Evolutionary conservation across 2,888 invertebrate genomes (phyloP).

Genomic region (Melolontha melolontha): DNA sequence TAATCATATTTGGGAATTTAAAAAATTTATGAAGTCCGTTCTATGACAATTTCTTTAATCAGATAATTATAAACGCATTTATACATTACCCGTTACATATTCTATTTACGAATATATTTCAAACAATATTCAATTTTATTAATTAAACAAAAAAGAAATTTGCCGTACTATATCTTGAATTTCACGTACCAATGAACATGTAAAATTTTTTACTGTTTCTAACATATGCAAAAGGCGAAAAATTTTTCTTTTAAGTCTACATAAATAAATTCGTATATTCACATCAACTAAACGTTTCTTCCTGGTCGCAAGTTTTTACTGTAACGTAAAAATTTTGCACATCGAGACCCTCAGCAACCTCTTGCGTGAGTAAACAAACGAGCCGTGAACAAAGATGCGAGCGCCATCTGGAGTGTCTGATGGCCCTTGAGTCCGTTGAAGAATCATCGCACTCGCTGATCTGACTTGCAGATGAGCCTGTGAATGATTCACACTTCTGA

Average conservation of each 20-base stretch:
- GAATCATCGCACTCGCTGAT: slow-evolving; percentile 56
- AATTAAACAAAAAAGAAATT: no score
- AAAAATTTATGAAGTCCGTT: no score
- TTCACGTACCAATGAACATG: no score
- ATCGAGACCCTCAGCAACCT: slow-evolving; percentile 35
- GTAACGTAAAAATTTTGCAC: slow-evolving; percentile 41
- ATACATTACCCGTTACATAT: no score
- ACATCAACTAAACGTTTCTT: slow-evolving; percentile 22
- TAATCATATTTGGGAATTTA: no score
- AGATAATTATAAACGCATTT: no score
- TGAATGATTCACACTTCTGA: slow-evolving; percentile 62
- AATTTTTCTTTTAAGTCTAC: not conserved
- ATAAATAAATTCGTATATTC: not conserved
- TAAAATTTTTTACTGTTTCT: no score
- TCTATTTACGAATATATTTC: no score
- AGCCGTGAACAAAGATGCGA: slow-evolving; percentile 48
- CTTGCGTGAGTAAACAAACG: slow-evolving; percentile 44
- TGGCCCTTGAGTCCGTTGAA: slow-evolving; percentile 53
- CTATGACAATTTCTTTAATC: no score
- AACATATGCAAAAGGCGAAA: no score
- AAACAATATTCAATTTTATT: no score
- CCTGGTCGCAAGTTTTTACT: slow-evolving; percentile 34
- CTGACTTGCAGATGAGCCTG: slow-evolving; percentile 62
- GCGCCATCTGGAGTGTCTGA: slow-evolving; percentile 53
- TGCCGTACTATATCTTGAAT: no score